These are phyloP conservation scores for Zaprionus ornatus DNA, from an alignment of 1,140 invertebrate species.

Conservation along the genomic window DNA sequence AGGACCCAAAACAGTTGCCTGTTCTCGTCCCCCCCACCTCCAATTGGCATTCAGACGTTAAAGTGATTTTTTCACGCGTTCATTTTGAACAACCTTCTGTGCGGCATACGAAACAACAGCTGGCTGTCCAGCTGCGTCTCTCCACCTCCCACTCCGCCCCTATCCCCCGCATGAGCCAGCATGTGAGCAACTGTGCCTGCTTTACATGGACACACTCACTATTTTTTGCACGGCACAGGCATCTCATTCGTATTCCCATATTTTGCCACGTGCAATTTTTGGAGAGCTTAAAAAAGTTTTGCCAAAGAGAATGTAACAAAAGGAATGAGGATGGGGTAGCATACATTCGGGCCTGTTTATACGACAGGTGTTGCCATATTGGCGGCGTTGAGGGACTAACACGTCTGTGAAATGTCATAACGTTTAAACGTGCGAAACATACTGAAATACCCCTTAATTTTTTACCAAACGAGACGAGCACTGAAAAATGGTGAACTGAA, in stretches of 20 bases:
- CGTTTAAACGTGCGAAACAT: conserved; percentile 81
- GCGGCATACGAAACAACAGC: conserved; percentile 67
- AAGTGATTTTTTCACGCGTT: conserved; percentile 77
- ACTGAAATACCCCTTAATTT: conserved; percentile 47
- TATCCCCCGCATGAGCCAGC: not conserved
- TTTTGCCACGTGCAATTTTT: conserved; percentile 46
- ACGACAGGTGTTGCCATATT: conserved; percentile 76
- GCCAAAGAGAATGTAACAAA: not conserved
- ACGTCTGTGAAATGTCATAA: conserved; percentile 83
- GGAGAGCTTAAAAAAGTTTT: conserved; percentile 37
- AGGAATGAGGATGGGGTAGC: not conserved
- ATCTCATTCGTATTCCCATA: conserved; percentile 16
- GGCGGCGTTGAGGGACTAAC: conserved; percentile 72
- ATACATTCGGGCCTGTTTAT: conserved; percentile 63
- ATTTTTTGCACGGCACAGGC: conserved; percentile 37
- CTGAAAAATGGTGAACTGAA: not conserved
- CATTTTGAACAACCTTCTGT: conserved; percentile 32
- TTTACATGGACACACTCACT: conserved; percentile 40
- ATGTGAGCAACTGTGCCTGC: not conserved
- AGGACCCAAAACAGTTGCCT: not conserved
- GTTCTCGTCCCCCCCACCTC: not conserved
- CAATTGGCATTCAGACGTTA: conserved; percentile 77
- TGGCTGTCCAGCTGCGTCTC: conserved; percentile 15
- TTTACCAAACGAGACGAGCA: conserved; percentile 9
- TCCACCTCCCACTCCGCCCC: not conserved